Evolutionary conservation across 1,140 invertebrate species (phyloP), one percentile per base, ranked within the genome.

Genomic region (Ceratosolen fusciceps): DNA sequence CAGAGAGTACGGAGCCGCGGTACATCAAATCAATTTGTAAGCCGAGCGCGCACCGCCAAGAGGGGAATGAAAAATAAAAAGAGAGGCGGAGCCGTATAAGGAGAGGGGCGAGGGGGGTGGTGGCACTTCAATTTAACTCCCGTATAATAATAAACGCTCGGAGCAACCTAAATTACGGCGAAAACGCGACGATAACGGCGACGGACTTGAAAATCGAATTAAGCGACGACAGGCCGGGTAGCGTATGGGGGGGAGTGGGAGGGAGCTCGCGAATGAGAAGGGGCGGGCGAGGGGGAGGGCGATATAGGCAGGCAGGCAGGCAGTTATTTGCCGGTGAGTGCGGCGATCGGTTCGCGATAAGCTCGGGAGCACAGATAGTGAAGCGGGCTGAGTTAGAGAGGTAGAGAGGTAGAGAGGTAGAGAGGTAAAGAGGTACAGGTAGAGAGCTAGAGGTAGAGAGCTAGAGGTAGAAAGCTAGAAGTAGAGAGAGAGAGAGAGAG

Each of bases 141-240:
- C 54, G 34, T 49, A 26, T 65, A 65, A 26, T 65, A 65, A 75
- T 75, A 65, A 75, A 65, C 37, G 39, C 49, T 67, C 39, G 70
- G 47, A 37, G 60, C 43, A 52, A 26, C 79, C 47, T 73, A 71
- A 82, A 82, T 82, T 68, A 58, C 70, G 29, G 52, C 60, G 29
- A 75, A 75, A 75, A 39, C n/a, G 37, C 43, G 39, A 43, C 54
- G n/a, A 74, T 60, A 58, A 74, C 24, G 34, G 8, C 34, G 26
- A 29, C 56, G 56, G 56, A 19, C 43, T 43, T 65, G 9, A 8
- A 75, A 75, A 75, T 75, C 39, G 24, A 75, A 75, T 75, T 75
- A 75, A 75, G 26, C 43, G 39, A 47, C 58, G 39, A 62, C 39
- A 47, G 43, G 39, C 67, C 19, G 14, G 10, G 21, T 4, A 31